Conservation (phyloP, 2,113 vertebrate genomes). For the Colaptes auratus region DNA sequence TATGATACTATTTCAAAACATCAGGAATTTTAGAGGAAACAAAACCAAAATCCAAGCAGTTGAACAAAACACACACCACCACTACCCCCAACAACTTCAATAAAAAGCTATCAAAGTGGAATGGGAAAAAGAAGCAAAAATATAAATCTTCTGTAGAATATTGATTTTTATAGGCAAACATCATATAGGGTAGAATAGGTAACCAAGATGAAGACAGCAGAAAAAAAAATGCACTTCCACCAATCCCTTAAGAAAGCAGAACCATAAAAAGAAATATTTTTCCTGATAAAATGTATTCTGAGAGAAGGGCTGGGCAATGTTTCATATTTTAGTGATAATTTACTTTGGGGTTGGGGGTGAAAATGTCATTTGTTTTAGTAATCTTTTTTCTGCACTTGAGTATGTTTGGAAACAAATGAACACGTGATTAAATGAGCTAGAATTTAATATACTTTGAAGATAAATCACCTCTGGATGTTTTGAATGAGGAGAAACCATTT, state of each 20-base stretch:
- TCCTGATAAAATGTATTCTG: background rate
- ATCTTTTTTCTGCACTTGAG: background rate
- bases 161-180: background rate
- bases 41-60: background rate
- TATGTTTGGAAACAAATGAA: background rate
- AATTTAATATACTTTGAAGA: conserved; percentile 12
- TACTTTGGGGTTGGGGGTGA: background rate
- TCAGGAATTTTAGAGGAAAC: background rate
- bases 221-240: background rate
- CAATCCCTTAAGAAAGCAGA: background rate
- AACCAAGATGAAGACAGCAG: background rate
- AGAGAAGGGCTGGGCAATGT: background rate
- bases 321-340: background rate
- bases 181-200: background rate
- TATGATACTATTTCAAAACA: background rate
- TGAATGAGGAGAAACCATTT: background rate
- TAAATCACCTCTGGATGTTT: background rate
- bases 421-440: background rate
- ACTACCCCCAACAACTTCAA: too few species aligned
- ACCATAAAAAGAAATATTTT: background rate
- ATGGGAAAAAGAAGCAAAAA: background rate
- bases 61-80: background rate
- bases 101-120: background rate
- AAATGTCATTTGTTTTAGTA: background rate
- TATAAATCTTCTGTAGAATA: background rate